Evolutionary conservation across 2,797 vertebrate species (phyloP).

Genomic region (Salarias fasciatus): DNA sequence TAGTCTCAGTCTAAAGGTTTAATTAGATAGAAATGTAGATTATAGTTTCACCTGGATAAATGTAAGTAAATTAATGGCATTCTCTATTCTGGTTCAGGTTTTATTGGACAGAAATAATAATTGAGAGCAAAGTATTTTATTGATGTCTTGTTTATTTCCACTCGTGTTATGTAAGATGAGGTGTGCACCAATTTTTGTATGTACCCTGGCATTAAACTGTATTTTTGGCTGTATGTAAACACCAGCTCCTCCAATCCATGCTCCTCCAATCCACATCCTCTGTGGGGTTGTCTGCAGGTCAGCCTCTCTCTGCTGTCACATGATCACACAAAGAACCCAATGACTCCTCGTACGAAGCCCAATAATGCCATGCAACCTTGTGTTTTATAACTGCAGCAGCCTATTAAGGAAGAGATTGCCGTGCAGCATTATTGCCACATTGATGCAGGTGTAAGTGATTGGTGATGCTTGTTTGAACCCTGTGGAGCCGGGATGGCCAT

Average conservation of each 20-base stretch:
- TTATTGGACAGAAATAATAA: too few relatives aligned
- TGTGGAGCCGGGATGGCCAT: conserved; percentile 28
- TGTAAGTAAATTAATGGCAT: too few relatives aligned
- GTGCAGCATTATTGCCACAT: conserved; percentile 18
- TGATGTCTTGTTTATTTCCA: too few relatives aligned
- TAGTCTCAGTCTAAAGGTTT: too few relatives aligned
- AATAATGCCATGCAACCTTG: conserved; percentile 64
- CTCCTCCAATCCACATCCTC: conserved; percentile 16
- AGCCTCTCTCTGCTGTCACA: conserved; percentile 27
- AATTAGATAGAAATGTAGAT: too few relatives aligned
- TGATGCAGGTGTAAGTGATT: conserved; percentile 49
- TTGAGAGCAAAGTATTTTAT: too few relatives aligned
- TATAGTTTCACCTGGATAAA: too few relatives aligned
- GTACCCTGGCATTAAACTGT: neutral
- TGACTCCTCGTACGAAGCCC: conserved; percentile 31
- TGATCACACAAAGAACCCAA: conserved; percentile 13
- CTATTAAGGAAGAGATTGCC: conserved; percentile 58
- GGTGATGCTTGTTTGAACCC: conserved; percentile 41
- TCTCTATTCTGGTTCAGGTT: too few relatives aligned
- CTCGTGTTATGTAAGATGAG: too few relatives aligned
- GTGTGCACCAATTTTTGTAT: too few relatives aligned
- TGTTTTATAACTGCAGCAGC: conserved; percentile 54
- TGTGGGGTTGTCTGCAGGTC: conserved; percentile 60
- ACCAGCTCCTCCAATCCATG: conserved; percentile 23
- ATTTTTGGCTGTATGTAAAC: neutral